Evolutionary conservation across 92 coral and sea anemone genomes (phyloP), one percentile per base, ranked within the genome.

Genomic region (Siderastrea radians): DNA sequence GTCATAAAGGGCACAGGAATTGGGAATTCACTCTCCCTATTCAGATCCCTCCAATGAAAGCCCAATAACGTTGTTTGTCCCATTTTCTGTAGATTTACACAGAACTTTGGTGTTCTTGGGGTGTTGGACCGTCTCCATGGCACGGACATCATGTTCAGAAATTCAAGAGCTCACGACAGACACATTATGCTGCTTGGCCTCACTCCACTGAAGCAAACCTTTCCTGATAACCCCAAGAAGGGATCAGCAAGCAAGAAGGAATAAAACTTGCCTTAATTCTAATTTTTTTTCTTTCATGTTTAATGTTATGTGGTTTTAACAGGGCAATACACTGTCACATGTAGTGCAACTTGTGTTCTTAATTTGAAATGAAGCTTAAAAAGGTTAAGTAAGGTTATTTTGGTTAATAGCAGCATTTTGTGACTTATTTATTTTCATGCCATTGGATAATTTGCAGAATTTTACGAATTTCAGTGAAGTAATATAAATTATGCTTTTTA

Each of bases 101-200:
- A 97, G 80, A 95, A 95, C 90, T 97, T 72, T 89, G 99, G 99
- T n/a, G 96, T 97, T 14, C 98, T 97, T 51, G 99, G 99, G 11
- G 99, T 97, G 14, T 79, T 97, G 81, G 99, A 97, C 65, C 93
- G 99, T 68, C 96, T 97, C 1, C 99, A 97, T 72, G 99, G 99
- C 16, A 97, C 99, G n/a, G 99, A 97, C 60, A 71, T 84, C 26
- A 90, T 91, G 90, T 97, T 97, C 95, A 95, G 99, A 47, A 85
- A 89, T 75, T 89, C 99, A 52, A 91, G 92, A 80, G 96, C 95
- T 50, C 95, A 97, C 76, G 99, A 97, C 84, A 94, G 99, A 8
- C 99, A 97, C 89, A 93, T 95, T 53, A 89, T 94, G 83, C 80
- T 94, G 65, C 91, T 95, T 59, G 96, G 95, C 4, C 68, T 95